Base-by-base conservation (phyloP, 2,888 invertebrate species). In the Synergus umbraculus region DNA sequence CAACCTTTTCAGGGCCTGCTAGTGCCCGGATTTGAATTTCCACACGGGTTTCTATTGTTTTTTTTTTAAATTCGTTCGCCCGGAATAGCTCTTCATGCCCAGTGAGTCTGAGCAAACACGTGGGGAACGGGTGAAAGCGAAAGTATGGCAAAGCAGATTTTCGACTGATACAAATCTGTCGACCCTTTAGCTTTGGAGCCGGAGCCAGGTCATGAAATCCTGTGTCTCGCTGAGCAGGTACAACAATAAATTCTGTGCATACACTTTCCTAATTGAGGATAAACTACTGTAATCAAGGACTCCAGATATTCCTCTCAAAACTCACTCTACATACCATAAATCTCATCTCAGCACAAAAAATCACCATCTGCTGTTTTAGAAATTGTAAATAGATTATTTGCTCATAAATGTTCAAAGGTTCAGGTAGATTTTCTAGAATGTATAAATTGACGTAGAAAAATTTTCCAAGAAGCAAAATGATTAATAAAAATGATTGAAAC, bases 71-170 rank as follows among this genome's bases (percentile, higher is more conserved):
- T 22, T 18, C 60, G 10, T 60, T 60, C 22, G 22, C 22, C 60
- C 22, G 12, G 4, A 82, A 83, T 80, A 80, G 80, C 77, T 79
- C 69, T 83, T 83, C 81, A 82, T 81, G 83, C 81, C 79, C 76
- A 81, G 80, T 79, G 83, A 81, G 77, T 82, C 79, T 80, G 79
- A 83, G 82, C 79, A 83, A 83, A 83, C 80, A 81, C 80, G 82
- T 81, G 83, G 83, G 80, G 82, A 83, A 81, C 82, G 73, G 79
- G 83, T 83, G 83, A 83, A 83, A 83, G 83, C 78, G 83, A 82
- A 81, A 83, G 58, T 58, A 58, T 58, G 58, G n/a, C 58, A 58
- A 58, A 58, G 58, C 15, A 12, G 60, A 60, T 60, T 60, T 60
- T 81, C 79, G 77, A 65, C 78, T 65, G 76, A 80, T 80, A 78